phyloP scores from a whole-genome alignment of 35 echinoderm and acorn worm genomes.

The Ophiothrix spiculata region DNA sequence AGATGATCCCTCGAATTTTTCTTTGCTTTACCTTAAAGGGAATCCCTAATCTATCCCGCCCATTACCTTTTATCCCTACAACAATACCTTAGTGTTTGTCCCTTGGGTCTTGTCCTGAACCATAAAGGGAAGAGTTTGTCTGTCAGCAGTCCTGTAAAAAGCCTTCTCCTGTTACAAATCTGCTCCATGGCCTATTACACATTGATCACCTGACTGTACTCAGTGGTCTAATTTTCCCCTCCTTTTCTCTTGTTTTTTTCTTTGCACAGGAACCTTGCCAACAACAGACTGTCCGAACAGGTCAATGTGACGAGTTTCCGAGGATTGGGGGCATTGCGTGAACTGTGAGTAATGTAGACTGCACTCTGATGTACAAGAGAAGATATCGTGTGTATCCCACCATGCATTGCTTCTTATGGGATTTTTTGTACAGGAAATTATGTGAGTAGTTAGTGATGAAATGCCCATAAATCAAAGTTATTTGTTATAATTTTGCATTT shows the following conservation, averaged over 20 bases:
- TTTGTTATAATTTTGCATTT: not conserved
- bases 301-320: constrained; percentile 1
- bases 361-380: not conserved
- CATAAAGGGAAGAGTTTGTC: not conserved
- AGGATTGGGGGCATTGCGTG: not conserved
- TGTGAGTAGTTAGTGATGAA: not conserved
- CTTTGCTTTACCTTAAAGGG: no score
- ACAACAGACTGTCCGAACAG: not conserved
- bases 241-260: not conserved
- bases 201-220: constrained; percentile 1
- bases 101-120: not conserved
- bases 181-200: not conserved
- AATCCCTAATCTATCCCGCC: not conserved
- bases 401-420: not conserved
- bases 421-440: no score
- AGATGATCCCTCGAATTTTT: no score
- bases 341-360: not conserved
- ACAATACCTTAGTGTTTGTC: not conserved
- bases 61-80: not conserved
- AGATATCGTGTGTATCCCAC: not conserved
- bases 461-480: not conserved
- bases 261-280: not conserved
- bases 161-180: not conserved
- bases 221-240: not conserved
- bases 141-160: not conserved